Evolutionary conservation across 1,140 invertebrate genomes (phyloP).

Genomic region (Sarcophaga bullata): DNA sequence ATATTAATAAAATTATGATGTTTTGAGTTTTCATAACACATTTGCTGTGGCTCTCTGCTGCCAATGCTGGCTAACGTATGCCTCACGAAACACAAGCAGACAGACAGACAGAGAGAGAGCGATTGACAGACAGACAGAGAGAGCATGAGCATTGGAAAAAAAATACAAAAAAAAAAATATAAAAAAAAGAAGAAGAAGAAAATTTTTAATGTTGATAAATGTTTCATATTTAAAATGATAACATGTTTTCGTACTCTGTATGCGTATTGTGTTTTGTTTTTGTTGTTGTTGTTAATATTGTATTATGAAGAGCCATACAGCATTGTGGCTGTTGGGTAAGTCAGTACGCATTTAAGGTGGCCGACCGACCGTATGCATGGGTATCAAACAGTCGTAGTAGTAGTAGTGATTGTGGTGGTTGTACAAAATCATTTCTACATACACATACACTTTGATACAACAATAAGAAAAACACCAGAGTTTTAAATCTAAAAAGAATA

Average conservation of each 20-base stretch:
- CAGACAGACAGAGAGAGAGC: background rate
- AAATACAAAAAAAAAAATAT: constrained; percentile 3
- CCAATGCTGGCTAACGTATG: background rate
- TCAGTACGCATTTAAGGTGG: constrained; percentile 38
- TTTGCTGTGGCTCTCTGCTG: background rate
- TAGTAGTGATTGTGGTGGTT: constrained; percentile 16
- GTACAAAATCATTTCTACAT: background rate
- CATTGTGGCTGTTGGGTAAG: constrained; percentile 1
- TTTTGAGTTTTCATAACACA: constrained; percentile 40
- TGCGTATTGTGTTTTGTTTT: background rate
- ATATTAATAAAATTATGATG: constrained; percentile 41
- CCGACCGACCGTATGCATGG: too few species aligned
- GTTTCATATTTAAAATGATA: constrained; percentile 41
- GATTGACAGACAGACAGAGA: background rate
- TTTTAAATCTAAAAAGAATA: background rate
- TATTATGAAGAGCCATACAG: background rate
- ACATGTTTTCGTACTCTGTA: background rate
- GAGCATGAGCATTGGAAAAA: background rate
- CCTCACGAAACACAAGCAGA: background rate
- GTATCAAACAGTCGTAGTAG: too few species aligned
- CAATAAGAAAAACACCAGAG: background rate
- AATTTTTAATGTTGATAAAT: constrained; percentile 37
- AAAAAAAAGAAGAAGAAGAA: constrained; percentile 20
- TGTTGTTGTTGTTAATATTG: constrained; percentile 6
- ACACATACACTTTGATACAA: background rate